These are phyloP conservation scores for Drosophila ercepeae DNA, from an alignment of 1,140 invertebrate species.

Conservation along the genomic window DNA sequence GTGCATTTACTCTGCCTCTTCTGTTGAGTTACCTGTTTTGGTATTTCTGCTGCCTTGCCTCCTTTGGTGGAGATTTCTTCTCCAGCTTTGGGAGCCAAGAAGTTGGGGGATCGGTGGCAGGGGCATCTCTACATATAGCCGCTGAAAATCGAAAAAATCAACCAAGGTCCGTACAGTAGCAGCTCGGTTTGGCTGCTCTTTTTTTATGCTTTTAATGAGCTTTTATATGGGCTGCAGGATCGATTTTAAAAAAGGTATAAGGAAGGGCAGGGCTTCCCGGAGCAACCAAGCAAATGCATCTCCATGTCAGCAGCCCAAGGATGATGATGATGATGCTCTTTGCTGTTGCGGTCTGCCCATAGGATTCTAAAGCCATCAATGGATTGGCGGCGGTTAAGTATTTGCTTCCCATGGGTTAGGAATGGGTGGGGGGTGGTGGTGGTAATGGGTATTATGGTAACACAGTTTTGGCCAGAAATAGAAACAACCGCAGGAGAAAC, in stretches of 20 bases:
- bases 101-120: not conserved
- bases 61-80: conserved; percentile 29
- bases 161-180: conserved; percentile 79
- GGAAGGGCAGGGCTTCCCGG: not conserved
- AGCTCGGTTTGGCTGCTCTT: conserved; percentile 41
- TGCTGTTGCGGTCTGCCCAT: conserved; percentile 45
- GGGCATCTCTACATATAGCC: too few species aligned
- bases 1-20: conserved; percentile 35
- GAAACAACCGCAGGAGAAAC: conserved; percentile 28
- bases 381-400: conserved; percentile 11
- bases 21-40: conserved; percentile 72
- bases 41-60: conserved; percentile 63
- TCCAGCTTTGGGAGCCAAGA: not conserved
- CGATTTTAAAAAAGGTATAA: conserved; percentile 9
- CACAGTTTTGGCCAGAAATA: conserved; percentile 35
- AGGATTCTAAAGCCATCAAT: conserved; percentile 23
- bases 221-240: conserved; percentile 70
- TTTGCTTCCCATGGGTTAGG: conserved; percentile 38
- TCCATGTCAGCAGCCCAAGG: conserved; percentile 34
- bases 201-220: conserved; percentile 79
- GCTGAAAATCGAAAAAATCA: conserved; percentile 72
- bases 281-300: conserved; percentile 37
- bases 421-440: not conserved
- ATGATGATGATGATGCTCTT: conserved; percentile 26
- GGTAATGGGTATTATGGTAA: conserved; percentile 29